A percentile compares a stretch with the other conserved stretches of the same genome.
These are phyloP conservation scores for Cryptotis parvus DNA, from an alignment of 2,113 vertebrate genomes.

Conservation along the genomic window DNA sequence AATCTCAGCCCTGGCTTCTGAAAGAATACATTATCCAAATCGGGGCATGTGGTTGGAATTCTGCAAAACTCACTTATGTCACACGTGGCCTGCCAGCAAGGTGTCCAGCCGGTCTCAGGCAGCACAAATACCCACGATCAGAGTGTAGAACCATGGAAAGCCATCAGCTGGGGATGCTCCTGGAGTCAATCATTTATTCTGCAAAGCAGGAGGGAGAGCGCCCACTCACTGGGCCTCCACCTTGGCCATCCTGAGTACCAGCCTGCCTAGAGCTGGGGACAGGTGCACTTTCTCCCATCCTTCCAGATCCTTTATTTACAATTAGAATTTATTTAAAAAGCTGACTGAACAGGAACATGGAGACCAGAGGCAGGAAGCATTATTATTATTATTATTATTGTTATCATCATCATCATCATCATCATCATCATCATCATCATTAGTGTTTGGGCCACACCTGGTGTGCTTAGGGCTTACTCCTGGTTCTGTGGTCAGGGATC, in stretches of 20 bases:
- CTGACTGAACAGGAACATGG: background rate
- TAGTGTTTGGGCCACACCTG: too few relatives aligned
- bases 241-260: conserved; percentile 59
- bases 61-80: conserved; percentile 86
- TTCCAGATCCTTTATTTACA: conserved; percentile 51
- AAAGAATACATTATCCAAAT: conserved; percentile 89
- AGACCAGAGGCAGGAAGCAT: background rate
- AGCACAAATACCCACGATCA: conserved; percentile 83
- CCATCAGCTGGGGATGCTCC: conserved; percentile 72
- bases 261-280: background rate
- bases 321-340: conserved; percentile 53
- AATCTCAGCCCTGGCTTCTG: conserved; percentile 84
- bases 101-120: conserved; percentile 83
- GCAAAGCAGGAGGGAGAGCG: conserved; percentile 70
- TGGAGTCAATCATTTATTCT: conserved; percentile 82
- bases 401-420: too few relatives aligned
- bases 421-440: too few relatives aligned
- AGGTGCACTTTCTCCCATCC: background rate
- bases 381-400: too few relatives aligned
- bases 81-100: conserved; percentile 86
- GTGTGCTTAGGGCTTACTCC: too few relatives aligned
- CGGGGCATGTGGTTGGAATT: conserved; percentile 85
- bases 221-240: conserved; percentile 2
- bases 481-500: too few relatives aligned
- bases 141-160: conserved; percentile 82